A percentile compares a stretch with the other conserved stretches of the same genome.
Conservation (phyloP, 1,140 invertebrate species). For the Tetragonula clypearis region DNA sequence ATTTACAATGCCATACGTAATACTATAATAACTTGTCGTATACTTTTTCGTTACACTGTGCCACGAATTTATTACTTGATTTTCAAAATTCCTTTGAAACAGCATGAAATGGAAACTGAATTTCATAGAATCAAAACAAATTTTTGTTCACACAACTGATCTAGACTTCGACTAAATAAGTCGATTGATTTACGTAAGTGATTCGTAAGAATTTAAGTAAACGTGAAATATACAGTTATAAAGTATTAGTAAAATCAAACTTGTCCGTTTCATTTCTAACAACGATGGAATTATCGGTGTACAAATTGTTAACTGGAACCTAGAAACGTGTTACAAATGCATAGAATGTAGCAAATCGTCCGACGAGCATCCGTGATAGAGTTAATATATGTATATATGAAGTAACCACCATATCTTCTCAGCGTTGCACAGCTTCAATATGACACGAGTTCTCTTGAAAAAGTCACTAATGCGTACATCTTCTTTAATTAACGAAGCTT, state of each 20-base stretch:
- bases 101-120: background rate
- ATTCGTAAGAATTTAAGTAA: background rate
- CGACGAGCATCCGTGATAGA: conserved; percentile 26
- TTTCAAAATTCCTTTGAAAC: conserved; percentile 20
- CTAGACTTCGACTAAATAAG: background rate
- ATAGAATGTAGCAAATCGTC: conserved; percentile 38
- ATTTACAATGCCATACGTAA: conserved; percentile 76
- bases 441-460: conserved; percentile 16
- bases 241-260: background rate
- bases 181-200: too few species aligned
- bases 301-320: background rate
- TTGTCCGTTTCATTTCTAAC: background rate
- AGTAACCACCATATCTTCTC: conserved; percentile 30
- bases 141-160: background rate
- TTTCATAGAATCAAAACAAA: background rate
- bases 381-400: conserved; percentile 28
- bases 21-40: conserved; percentile 79
- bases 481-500: background rate
- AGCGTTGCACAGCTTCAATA: conserved; percentile 42
- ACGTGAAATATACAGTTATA: background rate
- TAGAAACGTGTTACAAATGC: background rate
- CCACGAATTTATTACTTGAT: conserved; percentile 42
- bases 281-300: background rate
- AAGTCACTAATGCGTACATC: background rate
- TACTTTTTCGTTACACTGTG: conserved; percentile 74